Conservation (phyloP, 2,113 vertebrate genomes). For the Odocoileus virginianus region DNA sequence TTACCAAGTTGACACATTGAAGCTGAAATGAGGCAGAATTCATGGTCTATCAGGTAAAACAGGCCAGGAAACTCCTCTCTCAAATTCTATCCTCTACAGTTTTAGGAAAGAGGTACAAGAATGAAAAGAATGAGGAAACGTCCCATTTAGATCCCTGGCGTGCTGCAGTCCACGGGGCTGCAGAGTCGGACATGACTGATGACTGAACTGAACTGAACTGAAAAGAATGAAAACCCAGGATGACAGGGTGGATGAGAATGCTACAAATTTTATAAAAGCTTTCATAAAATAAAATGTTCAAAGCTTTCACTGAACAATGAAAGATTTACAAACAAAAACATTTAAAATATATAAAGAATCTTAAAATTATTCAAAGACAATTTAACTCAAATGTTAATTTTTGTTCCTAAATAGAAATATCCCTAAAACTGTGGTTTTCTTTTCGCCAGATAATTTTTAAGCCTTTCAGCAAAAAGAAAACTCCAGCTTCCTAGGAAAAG, state of each 20-base stretch:
- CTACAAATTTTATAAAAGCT: neutral
- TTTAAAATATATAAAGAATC: constrained; percentile 16
- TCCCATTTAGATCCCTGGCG: neutral
- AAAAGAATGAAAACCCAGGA: neutral
- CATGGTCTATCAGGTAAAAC: neutral
- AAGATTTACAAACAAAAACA: neutral
- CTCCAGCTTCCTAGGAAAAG: constrained; percentile 10
- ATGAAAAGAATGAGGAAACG: neutral
- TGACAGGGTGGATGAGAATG: neutral
- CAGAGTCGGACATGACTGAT: neutral
- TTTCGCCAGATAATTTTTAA: neutral
- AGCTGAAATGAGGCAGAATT: neutral
- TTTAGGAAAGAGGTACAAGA: neutral
- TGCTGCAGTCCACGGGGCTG: neutral
- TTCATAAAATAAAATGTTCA: neutral
- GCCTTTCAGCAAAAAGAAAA: neutral
- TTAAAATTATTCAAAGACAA: constrained; percentile 47
- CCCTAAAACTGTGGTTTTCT: neutral
- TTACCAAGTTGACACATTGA: neutral
- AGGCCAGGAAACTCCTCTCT: neutral
- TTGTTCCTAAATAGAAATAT: constrained; percentile 6
- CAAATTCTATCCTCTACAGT: neutral
- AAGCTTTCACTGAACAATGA: neutral
- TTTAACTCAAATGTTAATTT: neutral
- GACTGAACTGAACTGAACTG: neutral